phyloP scores from a whole-genome alignment of 2,797 vertebrate genomes.

The Chelonia mydas region DNA sequence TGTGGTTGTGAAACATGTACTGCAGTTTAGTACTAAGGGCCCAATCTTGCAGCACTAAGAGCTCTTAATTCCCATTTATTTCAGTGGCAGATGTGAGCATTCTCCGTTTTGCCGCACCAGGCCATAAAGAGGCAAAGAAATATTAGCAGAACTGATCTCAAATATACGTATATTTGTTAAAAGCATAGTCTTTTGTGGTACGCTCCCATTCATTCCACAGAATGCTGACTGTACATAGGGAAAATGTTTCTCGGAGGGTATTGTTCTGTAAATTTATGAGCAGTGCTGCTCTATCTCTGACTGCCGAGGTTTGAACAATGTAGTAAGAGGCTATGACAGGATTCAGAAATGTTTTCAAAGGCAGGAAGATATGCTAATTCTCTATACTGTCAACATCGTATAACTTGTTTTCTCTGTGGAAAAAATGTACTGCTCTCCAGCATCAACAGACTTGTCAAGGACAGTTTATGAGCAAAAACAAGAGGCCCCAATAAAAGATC shows the following conservation, averaged over 20 bases:
- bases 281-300: not conserved
- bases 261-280: not conserved
- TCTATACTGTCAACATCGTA: not conserved
- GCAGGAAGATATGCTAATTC: not conserved
- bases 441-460: not conserved
- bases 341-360: not conserved
- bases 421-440: not conserved
- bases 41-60: not conserved
- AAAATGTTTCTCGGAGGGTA: not conserved
- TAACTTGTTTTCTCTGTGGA: not conserved
- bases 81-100: conserved; percentile 20
- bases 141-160: conserved; percentile 8
- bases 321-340: not conserved
- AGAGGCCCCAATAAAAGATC: not conserved
- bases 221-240: not conserved
- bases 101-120: not conserved
- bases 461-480: not conserved
- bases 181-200: not conserved
- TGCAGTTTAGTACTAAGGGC: conserved; percentile 26
- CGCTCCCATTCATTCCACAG: not conserved
- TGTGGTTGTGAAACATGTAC: not conserved
- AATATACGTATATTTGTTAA: not conserved
- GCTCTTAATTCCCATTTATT: not conserved
- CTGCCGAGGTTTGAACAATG: not conserved
- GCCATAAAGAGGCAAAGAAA: not conserved